Evolutionary conservation across 53 echinoderm and acorn worm genomes (phyloP).

Genomic region (Echinarachnius parma): DNA sequence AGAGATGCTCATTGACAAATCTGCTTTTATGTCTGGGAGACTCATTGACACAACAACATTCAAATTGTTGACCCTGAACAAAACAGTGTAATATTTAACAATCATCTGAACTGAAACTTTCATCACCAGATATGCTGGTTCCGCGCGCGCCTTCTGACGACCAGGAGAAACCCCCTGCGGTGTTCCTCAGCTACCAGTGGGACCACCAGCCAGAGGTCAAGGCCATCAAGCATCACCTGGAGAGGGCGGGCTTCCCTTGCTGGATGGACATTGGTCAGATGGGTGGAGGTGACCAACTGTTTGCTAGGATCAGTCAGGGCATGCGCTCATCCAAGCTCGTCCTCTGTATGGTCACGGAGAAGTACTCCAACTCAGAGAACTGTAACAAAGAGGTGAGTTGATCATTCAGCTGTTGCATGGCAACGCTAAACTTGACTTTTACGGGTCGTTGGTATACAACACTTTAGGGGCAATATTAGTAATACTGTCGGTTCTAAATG

Average conservation of each 20-base stretch:
- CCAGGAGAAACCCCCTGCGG: constrained; percentile 67
- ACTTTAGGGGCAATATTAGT: too few relatives aligned
- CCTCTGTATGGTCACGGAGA: constrained; percentile 89
- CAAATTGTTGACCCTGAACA: too few relatives aligned
- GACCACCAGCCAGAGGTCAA: constrained; percentile 95
- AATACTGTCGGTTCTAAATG: too few relatives aligned
- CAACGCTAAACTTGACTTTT: too few relatives aligned
- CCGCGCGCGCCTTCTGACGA: constrained; percentile 55
- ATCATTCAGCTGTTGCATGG: too few relatives aligned
- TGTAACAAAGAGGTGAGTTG: constrained; percentile 96
- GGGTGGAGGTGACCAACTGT: constrained; percentile 94
- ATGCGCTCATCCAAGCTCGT: constrained; percentile 92
- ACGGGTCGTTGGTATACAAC: too few relatives aligned
- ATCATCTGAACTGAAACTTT: not conserved
- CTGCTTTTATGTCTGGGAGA: too few relatives aligned
- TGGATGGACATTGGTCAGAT: constrained; percentile 99
- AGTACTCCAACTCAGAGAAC: constrained; percentile 93
- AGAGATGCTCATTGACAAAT: too few relatives aligned
- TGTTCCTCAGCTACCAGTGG: constrained; percentile 96
- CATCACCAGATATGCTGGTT: constrained; percentile 47
- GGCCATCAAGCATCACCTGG: constrained; percentile 76
- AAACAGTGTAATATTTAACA: too few relatives aligned
- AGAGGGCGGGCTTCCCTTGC: constrained; percentile 89
- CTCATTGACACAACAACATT: too few relatives aligned
- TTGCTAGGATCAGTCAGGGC: constrained; percentile 89